Base-by-base conservation (phyloP, 2,113 vertebrate genomes). In the Pelecanus crispus region DNA sequence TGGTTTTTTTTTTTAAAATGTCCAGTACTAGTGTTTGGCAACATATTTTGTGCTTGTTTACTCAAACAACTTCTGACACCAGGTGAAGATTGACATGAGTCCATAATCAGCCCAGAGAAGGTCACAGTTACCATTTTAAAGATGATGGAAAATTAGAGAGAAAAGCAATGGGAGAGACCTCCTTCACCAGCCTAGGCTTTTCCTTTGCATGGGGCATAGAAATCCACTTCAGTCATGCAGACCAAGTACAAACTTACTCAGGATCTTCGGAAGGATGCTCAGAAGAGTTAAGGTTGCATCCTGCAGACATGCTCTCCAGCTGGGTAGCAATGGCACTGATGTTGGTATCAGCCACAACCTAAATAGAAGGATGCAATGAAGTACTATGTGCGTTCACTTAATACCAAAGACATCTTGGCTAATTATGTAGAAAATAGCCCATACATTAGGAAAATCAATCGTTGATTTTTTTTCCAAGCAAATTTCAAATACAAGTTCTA, bases 291-390 rank as follows among this genome's bases (percentile, higher is more conserved):
- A 97, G 94, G 75, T 88, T 93, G 47, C 97, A 96, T 82, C 98
- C 96, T 0, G 97, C 80, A 32, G 99, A 98, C 98, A 99, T 97
- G 97, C 88, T 99, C 97, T 99, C 99, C 95, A 99, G 98, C 96
- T 99, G 99, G 95, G 98, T 98, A 36, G 98, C 98, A 49, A 99
- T 99, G 95, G 99, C 98, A 28, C 98, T 98, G 98, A 99, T 99
- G 96, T 99, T 99, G 80, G 99, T 99, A 92, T 99, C 99, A 7
- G 99, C 99, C 55, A 99, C 98, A 63, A 99, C 99, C 99, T 99
- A 94, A 71, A 73, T 40, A 29, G 10, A 24, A 71, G 38, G 24
- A 80, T 1, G 56, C 74, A 75, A 40, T 63, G 32, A 66, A 84
- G 29, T 2, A 40, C n/a, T 31, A 2, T 1, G 1, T 20, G 31